A percentile compares a stretch with the other conserved stretches of the same genome.
Evolutionary conservation across 2,888 invertebrate genomes (phyloP).

Genomic region (Melinopterus prodromus): DNA sequence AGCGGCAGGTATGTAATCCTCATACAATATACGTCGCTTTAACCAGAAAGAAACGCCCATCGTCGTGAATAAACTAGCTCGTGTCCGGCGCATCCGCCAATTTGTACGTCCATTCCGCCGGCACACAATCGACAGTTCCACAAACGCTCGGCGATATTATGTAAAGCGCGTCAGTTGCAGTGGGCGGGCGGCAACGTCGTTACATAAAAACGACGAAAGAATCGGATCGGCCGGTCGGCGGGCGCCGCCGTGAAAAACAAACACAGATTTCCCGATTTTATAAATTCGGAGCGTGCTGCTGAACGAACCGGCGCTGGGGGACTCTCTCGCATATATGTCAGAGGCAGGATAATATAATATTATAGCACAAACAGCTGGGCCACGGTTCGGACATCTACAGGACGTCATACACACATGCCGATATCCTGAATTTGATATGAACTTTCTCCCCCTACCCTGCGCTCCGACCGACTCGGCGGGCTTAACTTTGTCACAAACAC

Average conservation of each 20-base stretch:
- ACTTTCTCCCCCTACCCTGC: constrained; percentile 44
- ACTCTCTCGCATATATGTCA: constrained; percentile 49
- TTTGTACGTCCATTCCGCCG: neutral
- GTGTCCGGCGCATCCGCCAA: neutral
- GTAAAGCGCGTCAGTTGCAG: constrained; percentile 4
- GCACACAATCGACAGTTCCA: neutral
- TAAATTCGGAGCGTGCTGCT: constrained; percentile 5
- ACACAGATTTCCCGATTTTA: constrained; percentile 10
- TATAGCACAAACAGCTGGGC: constrained; percentile 52
- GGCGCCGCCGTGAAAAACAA: constrained; percentile 11
- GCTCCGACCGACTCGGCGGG: constrained; percentile 20
- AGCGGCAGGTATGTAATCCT: neutral
- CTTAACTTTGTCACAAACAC: constrained; percentile 44
- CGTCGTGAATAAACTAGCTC: neutral
- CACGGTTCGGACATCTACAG: constrained; percentile 48
- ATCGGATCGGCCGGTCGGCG: neutral
- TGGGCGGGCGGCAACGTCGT: neutral
- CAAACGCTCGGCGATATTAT: neutral
- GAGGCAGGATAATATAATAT: constrained; percentile 53
- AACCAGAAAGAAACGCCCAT: neutral
- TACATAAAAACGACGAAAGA: neutral
- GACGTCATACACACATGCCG: constrained; percentile 55
- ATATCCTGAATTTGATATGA: constrained; percentile 54
- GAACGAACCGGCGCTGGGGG: neutral
- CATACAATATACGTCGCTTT: neutral